phyloP scores from a whole-genome alignment of 2,113 vertebrate genomes.

The Cathartes aura region DNA sequence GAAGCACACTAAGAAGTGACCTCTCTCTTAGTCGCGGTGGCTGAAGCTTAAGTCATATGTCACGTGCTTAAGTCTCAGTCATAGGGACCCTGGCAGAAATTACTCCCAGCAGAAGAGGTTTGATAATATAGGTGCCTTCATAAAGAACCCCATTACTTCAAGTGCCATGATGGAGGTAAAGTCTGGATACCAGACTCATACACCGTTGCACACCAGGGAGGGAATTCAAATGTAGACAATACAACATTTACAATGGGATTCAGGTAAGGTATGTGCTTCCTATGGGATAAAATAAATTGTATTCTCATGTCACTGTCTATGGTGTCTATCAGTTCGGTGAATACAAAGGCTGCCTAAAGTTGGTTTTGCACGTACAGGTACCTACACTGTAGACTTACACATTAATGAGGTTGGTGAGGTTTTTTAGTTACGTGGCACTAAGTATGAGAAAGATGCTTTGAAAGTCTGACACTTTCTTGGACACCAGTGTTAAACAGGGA shows the following conservation, averaged over 20 bases:
- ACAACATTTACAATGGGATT: background rate
- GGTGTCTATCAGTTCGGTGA: background rate
- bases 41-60: background rate
- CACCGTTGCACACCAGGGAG: background rate
- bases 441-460: background rate
- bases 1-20: background rate
- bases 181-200: background rate
- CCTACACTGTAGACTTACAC: background rate
- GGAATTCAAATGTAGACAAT: background rate
- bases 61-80: background rate
- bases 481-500: background rate
- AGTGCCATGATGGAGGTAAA: background rate
- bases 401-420: background rate
- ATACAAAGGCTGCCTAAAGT: background rate
- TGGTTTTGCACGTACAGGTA: background rate
- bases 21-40: accelerated
- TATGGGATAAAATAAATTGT: background rate
- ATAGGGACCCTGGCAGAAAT: background rate
- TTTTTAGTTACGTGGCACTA: background rate
- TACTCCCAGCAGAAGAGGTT: background rate
- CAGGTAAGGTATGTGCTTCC: background rate
- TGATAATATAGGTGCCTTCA: background rate
- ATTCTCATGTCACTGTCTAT: background rate
- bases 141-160: background rate
- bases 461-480: background rate